These are phyloP conservation scores for Hydroisotoma schaefferi DNA, from an alignment of 2,888 invertebrate genomes.

Conservation along the genomic window DNA sequence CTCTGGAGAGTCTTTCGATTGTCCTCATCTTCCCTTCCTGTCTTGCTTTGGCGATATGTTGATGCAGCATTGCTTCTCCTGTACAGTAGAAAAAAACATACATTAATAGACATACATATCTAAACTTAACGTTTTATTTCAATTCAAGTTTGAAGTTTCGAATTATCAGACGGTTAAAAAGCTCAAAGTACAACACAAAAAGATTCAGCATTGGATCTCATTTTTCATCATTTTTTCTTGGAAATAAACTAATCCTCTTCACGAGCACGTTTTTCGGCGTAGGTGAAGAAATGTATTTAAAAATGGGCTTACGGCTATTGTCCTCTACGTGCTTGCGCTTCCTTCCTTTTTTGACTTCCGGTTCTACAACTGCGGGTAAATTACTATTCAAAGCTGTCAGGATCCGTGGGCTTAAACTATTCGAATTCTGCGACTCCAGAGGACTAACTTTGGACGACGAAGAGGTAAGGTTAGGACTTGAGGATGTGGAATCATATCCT, in stretches of 20 bases:
- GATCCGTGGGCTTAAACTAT: constrained; percentile 38
- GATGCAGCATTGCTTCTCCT: constrained; percentile 22
- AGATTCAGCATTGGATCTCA: constrained; percentile 24
- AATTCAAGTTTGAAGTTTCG: background rate
- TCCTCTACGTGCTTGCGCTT: too few species aligned
- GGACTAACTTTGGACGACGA: constrained; percentile 38
- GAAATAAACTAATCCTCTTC: too few species aligned
- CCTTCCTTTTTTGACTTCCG: too few species aligned
- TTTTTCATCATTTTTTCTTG: too few species aligned
- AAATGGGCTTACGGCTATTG: too few species aligned
- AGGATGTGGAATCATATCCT: constrained; percentile 28
- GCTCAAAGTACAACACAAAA: constrained; percentile 9
- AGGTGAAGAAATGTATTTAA: too few species aligned
- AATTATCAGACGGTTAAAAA: constrained; percentile 27
- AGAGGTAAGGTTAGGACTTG: constrained; percentile 26
- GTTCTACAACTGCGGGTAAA: too few species aligned
- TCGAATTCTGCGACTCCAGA: constrained; percentile 35
- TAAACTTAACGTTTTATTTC: background rate
- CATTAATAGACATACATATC: background rate
- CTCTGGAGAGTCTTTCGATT: constrained; percentile 4
- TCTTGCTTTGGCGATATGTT: constrained; percentile 33
- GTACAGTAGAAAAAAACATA: constrained; percentile 1
- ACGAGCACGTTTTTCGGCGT: too few species aligned
- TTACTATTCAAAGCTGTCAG: constrained; percentile 30
- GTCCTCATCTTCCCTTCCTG: constrained; percentile 17